phyloP scores from a whole-genome alignment of 2,797 vertebrate species.

The Coilia nasus region DNA sequence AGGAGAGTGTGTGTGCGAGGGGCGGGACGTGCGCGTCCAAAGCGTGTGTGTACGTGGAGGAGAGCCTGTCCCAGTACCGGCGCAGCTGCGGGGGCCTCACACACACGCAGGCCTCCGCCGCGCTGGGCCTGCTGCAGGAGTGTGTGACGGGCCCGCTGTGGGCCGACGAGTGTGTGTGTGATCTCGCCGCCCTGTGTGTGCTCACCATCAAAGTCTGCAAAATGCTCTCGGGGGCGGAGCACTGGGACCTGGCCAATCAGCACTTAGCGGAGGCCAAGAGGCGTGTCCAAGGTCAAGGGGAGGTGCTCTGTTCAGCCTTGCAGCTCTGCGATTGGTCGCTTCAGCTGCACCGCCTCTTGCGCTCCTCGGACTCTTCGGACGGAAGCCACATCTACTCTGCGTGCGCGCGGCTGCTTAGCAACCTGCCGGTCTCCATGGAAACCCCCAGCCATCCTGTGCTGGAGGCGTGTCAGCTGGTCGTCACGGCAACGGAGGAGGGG shows the following conservation, averaged over 20 bases:
- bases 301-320: constrained; percentile 51
- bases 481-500: constrained; percentile 70
- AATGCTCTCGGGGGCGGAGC: constrained; percentile 73
- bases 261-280: constrained; percentile 56
- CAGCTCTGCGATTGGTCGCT: constrained; percentile 71
- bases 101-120: constrained; percentile 69
- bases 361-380: constrained; percentile 36
- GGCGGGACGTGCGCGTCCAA: constrained; percentile 54
- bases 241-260: constrained; percentile 58
- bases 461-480: constrained; percentile 80
- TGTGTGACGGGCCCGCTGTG: constrained; percentile 47
- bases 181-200: constrained; percentile 69
- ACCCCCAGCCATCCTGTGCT: constrained; percentile 66
- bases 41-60: constrained; percentile 62
- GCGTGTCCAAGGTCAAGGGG: constrained; percentile 45
- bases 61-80: constrained; percentile 72
- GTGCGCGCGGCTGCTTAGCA: constrained; percentile 70
- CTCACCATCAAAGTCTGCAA: constrained; percentile 72
- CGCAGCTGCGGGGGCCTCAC: constrained; percentile 50
- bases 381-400: constrained; percentile 59
- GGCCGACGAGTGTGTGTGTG: neutral
- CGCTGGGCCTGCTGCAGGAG: constrained; percentile 64
- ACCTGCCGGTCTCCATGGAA: constrained; percentile 46
- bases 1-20: constrained; percentile 63
- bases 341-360: constrained; percentile 61